Conservation (phyloP, 2,888 invertebrate species). For the Cephus pulcher region DNA sequence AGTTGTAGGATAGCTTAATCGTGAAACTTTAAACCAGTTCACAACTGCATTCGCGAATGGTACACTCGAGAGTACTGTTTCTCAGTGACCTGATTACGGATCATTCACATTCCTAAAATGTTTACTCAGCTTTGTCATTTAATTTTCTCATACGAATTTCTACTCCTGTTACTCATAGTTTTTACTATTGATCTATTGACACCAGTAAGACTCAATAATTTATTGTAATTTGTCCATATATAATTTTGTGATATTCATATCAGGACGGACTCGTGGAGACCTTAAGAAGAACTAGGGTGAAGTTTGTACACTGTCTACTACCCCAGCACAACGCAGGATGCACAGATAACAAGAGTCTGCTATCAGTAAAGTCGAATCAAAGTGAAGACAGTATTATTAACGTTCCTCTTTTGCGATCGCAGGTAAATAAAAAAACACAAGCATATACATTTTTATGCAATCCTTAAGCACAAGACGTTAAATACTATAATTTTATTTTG, state of each 20-base stretch:
- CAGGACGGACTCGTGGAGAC: slow-evolving; percentile 94
- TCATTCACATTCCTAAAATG: not conserved
- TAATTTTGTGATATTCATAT: not conserved
- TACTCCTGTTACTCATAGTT: not conserved
- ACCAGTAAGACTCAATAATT: not conserved
- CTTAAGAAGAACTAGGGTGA: slow-evolving; percentile 84
- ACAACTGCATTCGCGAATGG: not conserved
- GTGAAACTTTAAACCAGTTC: not conserved
- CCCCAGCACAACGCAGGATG: slow-evolving; percentile 83
- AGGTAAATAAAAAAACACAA: slow-evolving; percentile 69
- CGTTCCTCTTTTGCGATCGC: slow-evolving; percentile 87
- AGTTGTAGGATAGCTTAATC: not conserved
- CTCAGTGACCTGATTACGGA: not conserved
- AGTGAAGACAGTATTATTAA: slow-evolving; percentile 74
- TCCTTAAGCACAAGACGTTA: not conserved
- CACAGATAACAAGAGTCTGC: slow-evolving; percentile 68
- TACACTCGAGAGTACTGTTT: not conserved
- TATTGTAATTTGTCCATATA: not conserved
- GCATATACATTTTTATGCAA: not conserved
- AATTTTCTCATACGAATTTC: not conserved
- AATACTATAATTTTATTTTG: slow-evolving; percentile 7
- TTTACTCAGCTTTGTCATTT: not conserved
- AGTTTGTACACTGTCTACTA: slow-evolving; percentile 89
- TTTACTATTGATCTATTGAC: not conserved
- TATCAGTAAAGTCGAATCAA: slow-evolving; percentile 67